Evolutionary conservation across 53 echinoderm and acorn worm species (phyloP), one percentile per base, ranked within the genome.

Genomic region (Glandiceps talaboti): DNA sequence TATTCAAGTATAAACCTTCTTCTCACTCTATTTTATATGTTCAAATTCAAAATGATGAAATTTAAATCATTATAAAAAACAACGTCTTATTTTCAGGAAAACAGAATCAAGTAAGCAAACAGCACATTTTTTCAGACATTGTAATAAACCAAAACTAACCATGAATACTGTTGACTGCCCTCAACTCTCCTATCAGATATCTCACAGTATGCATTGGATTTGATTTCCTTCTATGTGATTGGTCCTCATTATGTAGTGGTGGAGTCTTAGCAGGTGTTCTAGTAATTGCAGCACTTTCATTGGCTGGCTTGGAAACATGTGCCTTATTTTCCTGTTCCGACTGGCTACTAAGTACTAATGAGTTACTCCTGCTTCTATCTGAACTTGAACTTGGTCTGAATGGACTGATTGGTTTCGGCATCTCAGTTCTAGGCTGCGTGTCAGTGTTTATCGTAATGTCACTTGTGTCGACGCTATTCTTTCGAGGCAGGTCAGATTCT

Each of bases 141-240:
- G 6, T 45, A 12, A 45, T 20, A 45, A 45, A 12, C 64, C 20
- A 45, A 45, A 12, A 12, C 64, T 45, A 12, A 45, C 64, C 64
- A 45, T 45, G 64, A 6, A 45, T 45, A 31, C 31, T 45, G 0
- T 86, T 73, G 10, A 85, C 77, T 26, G 84, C 81, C 28, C 80
- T 85, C 14, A 92, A 79, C 76, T 94, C 94, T 33, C 81, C 79
- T 0, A 91, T 25, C 29, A 92, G 80, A 74, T 87, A 91, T 30
- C 82, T 89, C 33, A 91, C 74, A 25, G 84, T 85, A 30, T 89
- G 86, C 26, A 93, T 81, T 74, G 92, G 97, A 75, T 97, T 78
- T 45, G 64, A 45, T 45, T 45, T 45, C 64, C 64, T 45, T 20
- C 20, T 45, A 20, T 45, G 64, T 45, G 64, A 45, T 45, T 45